Evolutionary conservation across 2,113 vertebrate genomes (phyloP).

Genomic region (Paralichthys olivaceus): DNA sequence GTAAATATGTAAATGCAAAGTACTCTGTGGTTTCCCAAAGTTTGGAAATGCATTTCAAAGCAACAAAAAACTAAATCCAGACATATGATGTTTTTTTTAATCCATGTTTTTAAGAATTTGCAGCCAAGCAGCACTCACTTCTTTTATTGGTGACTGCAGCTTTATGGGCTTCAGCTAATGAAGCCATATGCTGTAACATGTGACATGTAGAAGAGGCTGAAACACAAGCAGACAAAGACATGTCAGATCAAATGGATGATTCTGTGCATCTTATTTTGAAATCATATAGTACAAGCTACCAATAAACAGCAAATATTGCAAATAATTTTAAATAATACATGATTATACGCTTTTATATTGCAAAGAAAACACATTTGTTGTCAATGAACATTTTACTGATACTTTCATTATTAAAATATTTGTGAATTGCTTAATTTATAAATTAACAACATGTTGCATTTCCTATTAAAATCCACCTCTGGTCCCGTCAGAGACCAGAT

Average conservation of each 20-base stretch:
- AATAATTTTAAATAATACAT: too few species aligned
- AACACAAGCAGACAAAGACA: constrained; percentile 5
- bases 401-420: too few species aligned
- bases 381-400: not conserved
- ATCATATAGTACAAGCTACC: too few species aligned
- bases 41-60: not conserved
- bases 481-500: too few species aligned
- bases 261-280: too few species aligned
- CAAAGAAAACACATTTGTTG: not conserved
- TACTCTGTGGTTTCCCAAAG: not conserved
- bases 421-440: not conserved
- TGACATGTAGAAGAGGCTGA: constrained; percentile 16
- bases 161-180: not conserved
- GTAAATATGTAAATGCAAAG: not conserved
- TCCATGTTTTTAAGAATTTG: not conserved
- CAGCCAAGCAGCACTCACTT: not conserved
- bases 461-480: too few species aligned
- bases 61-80: not conserved
- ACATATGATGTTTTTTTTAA: not conserved
- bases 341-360: too few species aligned
- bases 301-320: too few species aligned
- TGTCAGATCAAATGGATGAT: not conserved
- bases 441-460: not conserved
- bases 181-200: constrained; percentile 1
- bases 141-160: not conserved